Evolutionary conservation across 1,140 invertebrate genomes (phyloP), one percentile per base, ranked within the genome.

Genomic region (Epicauta chinensis): DNA sequence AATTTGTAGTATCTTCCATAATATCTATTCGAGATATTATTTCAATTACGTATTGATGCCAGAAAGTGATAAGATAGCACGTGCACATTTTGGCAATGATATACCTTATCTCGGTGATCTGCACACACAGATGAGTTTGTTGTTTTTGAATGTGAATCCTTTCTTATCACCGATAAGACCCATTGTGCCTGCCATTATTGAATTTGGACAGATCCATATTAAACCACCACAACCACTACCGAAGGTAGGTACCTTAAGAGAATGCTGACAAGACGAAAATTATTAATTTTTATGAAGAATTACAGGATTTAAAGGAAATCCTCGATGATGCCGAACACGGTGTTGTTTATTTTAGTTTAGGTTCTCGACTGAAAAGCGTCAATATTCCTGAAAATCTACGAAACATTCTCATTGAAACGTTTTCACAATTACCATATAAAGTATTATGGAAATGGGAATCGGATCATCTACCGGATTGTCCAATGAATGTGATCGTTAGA

Each of bases 401-500:
- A 14, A 52, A 70, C 30, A 62, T 61, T 9, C 70, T 79, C 15
- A 48, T 71, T 10, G 59, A 69, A 32, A 73, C 69, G 2, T 75
- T 81, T 31, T 45, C 69, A 11, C 56, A 69, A 51, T 42, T 79
- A n/a, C 71, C 71, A 11, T 75, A 73, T 32, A 69, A 66, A 53
- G 63, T 75, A 41, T 47, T 78, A 42, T 78, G 73, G 73, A 78
- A 77, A 63, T 77, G 67, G 60, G 74, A 76, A 48, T 57, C 56
- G 3, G 68, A 82, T 56, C 62, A 71, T 30, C 66, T 84, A 30
- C 70, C 77, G 0, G 68, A 71, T 17, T 75, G 79, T 51, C 72
- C 80, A 0, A 58, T 68, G 0, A 87, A 88, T 70, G 69, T 89
- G 0, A 70, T 78, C 43, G 63, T 81, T 1, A 72, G 69, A 14